Base-by-base conservation (phyloP, 2,113 vertebrate genomes). In the Hylia prasina region DNA sequence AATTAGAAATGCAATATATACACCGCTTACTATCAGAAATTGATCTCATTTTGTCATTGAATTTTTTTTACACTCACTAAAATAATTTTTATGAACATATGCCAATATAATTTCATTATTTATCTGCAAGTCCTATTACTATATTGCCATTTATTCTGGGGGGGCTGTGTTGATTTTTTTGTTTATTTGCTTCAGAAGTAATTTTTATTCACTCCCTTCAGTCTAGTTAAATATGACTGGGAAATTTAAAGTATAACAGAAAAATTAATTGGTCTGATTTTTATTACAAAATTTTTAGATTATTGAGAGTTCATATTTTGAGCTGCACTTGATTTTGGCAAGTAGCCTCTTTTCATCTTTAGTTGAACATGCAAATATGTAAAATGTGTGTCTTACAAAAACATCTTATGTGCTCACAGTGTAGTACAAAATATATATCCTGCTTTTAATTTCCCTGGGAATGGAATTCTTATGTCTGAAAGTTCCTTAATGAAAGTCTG, bases 211-310 rank as follows among this genome's bases (percentile, higher is more conserved):
- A 33, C 3, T 78, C 2, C 48, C 1, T 77, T 73, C 15, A 44
- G 19, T 13, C 3, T 47, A 60, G 44, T 57, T 39, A 80, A 69
- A 60, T 7, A 68, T 8, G 2, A 10, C 17, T 3, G 16, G 19
- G 66, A 75, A 64, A 54, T 44, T 54, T 71, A 61, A 65, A 28
- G 3, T 16, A 27, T 7, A 70, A 11, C 13, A 71, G 25, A 25
- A 39, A 58, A 66, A 18, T 2, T 30, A 53, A 28, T 13, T 39
- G 2, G 0, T 42, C 25, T 35, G 0, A 1, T 33, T 33, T 33
- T 81, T 45, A 40, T 48, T 25, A 27, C 4, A 53, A 61, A 48
- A 22, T 11, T 75, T 70, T n/a, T 37, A 33, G 8, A 56, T 58
- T 37, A 51, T 40, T 57, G 60, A 16, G 70, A 60, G 15, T 44